Evolutionary conservation across 2,113 vertebrate genomes (phyloP), one percentile per base, ranked within the genome.

Genomic region (Halichoerus grypus): DNA sequence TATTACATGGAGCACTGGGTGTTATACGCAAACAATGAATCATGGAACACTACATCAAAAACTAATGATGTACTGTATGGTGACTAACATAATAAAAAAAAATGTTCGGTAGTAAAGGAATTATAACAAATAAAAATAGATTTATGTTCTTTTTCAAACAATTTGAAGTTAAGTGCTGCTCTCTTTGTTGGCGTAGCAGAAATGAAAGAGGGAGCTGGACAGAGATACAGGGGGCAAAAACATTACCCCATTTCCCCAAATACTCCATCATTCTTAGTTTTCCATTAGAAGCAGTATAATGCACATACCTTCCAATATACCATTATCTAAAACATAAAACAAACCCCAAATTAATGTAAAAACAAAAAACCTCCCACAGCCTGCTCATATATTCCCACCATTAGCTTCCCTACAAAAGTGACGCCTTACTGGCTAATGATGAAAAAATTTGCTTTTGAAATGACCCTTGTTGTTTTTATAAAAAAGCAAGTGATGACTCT

Each of bases 401-500:
- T 36, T 16, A 67, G 16, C 9, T 85, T 94, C 72, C 49, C 24
- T 85, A 55, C 2, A 39, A 80, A 88, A 81, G n/a, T 36, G 49
- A 96, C 2, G 26, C 26, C 26, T 89, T 79, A 59, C 39, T 90
- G 42, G 46, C 59, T 83, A 91, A 94, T 28, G 46, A 77, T 36
- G 53, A 93, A 69, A 91, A 86, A 67, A 59, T 2, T 26, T 91
- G 16, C 61, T 87, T 91, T 74, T 72, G 53, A 93, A 93, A 88
- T 72, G 36, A 95, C 16, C 22, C 59, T 69, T 79, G 55, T 21
- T 85, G 33, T 82, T 95, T 33, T 79, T 83, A 65, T 74, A 88
- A 79, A 94, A 57, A 82, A 88, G 2, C 24, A 88, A 95, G 22
- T 33, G 77, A 69, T 65, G 91, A 61, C 59, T 95, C 74, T 97